Evolutionary conservation across 2,113 vertebrate genomes (phyloP).

Genomic region (Microtus pennsylvanicus): DNA sequence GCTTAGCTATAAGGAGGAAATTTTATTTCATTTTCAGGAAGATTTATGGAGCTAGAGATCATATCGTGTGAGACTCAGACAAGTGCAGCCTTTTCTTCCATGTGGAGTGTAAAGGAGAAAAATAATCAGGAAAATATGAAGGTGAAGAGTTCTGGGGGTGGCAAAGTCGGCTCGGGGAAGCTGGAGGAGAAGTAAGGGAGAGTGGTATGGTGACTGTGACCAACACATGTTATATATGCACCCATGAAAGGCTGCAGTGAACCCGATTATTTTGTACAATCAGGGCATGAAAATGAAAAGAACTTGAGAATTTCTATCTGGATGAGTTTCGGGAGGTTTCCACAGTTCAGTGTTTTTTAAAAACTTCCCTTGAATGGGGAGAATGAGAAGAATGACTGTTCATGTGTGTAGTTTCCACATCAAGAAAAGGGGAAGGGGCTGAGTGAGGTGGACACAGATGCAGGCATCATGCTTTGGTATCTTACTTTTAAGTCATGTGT

Average conservation of each 20-base stretch:
- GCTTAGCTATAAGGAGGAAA: background rate
- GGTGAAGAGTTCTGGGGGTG: too few relatives aligned
- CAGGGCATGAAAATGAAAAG: background rate
- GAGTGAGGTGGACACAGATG: background rate
- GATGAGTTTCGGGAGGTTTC: background rate
- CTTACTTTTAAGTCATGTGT: slow-evolving; percentile 5
- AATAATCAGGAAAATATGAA: background rate
- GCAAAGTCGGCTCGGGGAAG: background rate
- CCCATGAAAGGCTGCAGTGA: background rate
- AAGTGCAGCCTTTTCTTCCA: background rate
- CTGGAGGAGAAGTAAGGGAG: background rate
- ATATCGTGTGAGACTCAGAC: background rate
- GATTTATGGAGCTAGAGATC: background rate
- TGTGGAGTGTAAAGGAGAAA: background rate
- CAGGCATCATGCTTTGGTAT: background rate
- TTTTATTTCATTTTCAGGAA: background rate
- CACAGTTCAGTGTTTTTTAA: background rate
- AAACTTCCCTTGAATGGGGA: background rate
- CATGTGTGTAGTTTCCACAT: background rate
- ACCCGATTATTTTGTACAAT: background rate
- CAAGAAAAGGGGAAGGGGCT: background rate
- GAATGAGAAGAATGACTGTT: background rate
- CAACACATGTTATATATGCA: background rate
- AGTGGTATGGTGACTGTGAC: background rate
- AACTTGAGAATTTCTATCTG: background rate